Evolutionary conservation across 2,113 vertebrate species (phyloP).

Genomic region (Cinclus mexicanus): DNA sequence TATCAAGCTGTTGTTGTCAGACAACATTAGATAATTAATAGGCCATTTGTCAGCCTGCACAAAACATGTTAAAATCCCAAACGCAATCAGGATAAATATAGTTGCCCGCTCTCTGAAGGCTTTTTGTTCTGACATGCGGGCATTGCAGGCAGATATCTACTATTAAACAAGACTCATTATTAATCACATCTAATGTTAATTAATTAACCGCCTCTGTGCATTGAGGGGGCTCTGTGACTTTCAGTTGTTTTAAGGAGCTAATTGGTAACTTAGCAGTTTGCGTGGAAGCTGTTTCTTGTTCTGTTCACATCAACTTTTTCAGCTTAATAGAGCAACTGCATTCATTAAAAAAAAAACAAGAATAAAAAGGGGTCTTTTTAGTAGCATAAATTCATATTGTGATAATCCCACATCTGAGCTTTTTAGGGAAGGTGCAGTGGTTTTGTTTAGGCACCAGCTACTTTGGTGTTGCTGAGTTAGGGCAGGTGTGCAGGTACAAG

Average conservation of each 20-base stretch:
- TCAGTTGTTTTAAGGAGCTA: constrained; percentile 89
- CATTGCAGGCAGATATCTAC: constrained; percentile 87
- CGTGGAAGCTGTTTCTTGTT: constrained; percentile 80
- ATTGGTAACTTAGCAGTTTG: constrained; percentile 84
- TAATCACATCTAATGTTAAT: constrained; percentile 99
- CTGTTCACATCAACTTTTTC: constrained; percentile 29
- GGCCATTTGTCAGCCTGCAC: constrained; percentile 99
- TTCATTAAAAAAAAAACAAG: constrained; percentile 23
- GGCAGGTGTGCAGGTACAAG: neutral
- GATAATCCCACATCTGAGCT: neutral
- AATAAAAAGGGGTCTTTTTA: neutral
- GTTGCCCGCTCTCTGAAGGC: constrained; percentile 83
- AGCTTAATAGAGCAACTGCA: neutral
- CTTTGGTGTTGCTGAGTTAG: neutral
- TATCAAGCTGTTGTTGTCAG: constrained; percentile 99
- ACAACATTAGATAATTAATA: constrained; percentile 99
- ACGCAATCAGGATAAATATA: constrained; percentile 94
- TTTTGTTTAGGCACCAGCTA: neutral
- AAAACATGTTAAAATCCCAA: constrained; percentile 96
- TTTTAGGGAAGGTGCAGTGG: neutral
- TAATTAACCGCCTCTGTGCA: constrained; percentile 89
- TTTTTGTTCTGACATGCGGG: constrained; percentile 88
- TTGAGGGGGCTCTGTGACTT: constrained; percentile 81
- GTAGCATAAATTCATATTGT: neutral
- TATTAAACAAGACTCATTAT: constrained; percentile 95